Conservation (phyloP, 2,113 vertebrate species). For the Spermophilus dauricus region DNA sequence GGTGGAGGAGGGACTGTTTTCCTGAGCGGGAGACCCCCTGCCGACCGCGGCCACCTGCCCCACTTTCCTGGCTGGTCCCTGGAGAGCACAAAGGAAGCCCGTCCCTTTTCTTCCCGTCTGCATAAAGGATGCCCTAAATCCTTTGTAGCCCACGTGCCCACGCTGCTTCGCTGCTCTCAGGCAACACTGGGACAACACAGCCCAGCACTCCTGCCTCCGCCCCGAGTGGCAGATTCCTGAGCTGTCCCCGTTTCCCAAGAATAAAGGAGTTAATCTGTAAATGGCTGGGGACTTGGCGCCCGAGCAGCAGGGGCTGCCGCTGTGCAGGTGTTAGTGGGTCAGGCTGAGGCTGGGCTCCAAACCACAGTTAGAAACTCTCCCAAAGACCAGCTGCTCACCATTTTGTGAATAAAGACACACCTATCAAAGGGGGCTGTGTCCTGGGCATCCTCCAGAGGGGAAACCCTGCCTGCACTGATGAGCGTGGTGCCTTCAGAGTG, state of each 20-base stretch:
- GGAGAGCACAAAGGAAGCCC: not conserved
- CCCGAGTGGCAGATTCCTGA: not conserved
- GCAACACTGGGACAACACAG: not conserved
- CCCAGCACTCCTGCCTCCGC: not conserved
- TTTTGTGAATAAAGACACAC: too few relatives aligned
- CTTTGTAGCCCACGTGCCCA: not conserved
- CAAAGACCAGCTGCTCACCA: rapidly evolving
- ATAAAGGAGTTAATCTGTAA: not conserved
- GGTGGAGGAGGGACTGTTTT: not conserved
- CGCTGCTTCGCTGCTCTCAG: too few relatives aligned
- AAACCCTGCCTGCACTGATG: too few relatives aligned
- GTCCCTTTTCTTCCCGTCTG: not conserved
- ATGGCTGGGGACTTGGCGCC: not conserved
- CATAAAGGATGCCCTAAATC: slow-evolving; percentile 67
- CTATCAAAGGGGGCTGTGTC: too few relatives aligned
- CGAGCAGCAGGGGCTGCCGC: not conserved
- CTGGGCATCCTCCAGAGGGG: rapidly evolving
- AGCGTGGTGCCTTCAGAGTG: not conserved
- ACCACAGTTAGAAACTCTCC: not conserved
- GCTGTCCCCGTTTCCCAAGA: not conserved
- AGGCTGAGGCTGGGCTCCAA: not conserved
- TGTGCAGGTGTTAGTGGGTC: not conserved
- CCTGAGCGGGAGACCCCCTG: not conserved
- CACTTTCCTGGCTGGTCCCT: not conserved
- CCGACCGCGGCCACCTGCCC: rapidly evolving